A percentile compares a stretch with the other conserved stretches of the same genome.
These are phyloP conservation scores for Brachionus manjavacas DNA, from an alignment of 1,140 invertebrate species.

Conservation along the genomic window DNA sequence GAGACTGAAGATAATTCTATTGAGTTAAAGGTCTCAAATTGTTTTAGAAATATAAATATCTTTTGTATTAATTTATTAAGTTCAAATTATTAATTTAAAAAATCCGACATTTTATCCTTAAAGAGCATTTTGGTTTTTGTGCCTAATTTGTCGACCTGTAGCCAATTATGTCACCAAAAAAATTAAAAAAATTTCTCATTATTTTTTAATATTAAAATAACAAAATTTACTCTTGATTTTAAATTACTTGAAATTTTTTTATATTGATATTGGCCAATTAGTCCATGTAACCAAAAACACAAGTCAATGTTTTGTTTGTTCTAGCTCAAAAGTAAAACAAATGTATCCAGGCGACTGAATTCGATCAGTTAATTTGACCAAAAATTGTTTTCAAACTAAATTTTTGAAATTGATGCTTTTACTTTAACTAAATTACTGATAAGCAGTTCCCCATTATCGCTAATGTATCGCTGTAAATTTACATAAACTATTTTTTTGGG, in stretches of 20 bases:
- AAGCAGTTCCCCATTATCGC: not conserved
- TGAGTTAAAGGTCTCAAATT: not conserved
- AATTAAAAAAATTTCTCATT: not conserved
- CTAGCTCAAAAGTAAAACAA: not conserved
- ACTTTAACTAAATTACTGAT: not conserved
- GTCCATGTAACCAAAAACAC: not conserved
- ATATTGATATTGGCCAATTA: not conserved
- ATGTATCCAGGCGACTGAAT: not conserved
- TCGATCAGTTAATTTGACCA: not conserved
- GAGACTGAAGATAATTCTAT: not conserved
- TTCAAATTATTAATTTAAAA: not conserved
- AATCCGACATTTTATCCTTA: too few relatives aligned
- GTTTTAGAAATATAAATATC: not conserved
- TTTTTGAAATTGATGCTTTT: not conserved
- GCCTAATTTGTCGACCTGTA: not conserved
- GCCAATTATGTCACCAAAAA: not conserved
- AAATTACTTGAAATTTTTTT: not conserved
- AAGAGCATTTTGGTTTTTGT: too few relatives aligned
- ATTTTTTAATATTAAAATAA: not conserved
- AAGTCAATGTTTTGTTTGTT: not conserved
- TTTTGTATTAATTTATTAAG: not conserved
- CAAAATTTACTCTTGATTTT: not conserved
- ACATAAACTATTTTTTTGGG: not conserved
- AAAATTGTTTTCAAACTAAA: not conserved
- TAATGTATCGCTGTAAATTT: not conserved